These are phyloP conservation scores for Sebastes jordani DNA, from an alignment of 2,797 vertebrate species.

Conservation along the genomic window DNA sequence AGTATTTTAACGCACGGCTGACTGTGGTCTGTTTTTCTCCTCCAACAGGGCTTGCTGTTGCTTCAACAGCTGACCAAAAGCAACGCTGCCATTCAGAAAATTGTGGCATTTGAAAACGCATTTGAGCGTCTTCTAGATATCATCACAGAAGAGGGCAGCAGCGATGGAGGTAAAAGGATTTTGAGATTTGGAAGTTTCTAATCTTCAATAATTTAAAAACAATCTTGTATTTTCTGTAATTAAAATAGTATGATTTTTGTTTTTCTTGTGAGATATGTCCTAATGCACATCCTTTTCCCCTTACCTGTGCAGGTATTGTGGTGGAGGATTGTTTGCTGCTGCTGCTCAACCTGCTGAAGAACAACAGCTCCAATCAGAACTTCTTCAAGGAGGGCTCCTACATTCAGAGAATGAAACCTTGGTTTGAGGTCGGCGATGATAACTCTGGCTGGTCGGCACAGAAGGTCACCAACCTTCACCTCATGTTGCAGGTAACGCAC, in stretches of 20 bases:
- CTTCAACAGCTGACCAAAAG: slow-evolving; percentile 96
- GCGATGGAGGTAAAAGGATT: slow-evolving; percentile 90
- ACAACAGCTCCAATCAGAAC: slow-evolving; percentile 99
- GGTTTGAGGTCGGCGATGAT: slow-evolving; percentile 98
- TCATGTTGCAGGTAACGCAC: slow-evolving; percentile 93
- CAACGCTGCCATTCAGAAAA: slow-evolving; percentile 99
- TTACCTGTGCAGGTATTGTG: slow-evolving; percentile 89
- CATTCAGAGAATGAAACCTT: slow-evolving; percentile 98
- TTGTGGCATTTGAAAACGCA: slow-evolving; percentile 98
- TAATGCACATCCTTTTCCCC: background rate
- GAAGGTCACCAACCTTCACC: slow-evolving; percentile 97
- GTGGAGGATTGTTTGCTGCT: slow-evolving; percentile 98
- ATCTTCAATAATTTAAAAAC: background rate
- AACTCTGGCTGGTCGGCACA: slow-evolving; percentile 98
- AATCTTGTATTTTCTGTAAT: background rate
- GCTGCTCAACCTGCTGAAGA: slow-evolving; percentile 93
- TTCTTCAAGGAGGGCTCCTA: slow-evolving; percentile 99
- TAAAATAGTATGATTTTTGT: background rate
- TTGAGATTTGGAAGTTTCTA: background rate
- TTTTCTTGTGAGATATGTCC: background rate
- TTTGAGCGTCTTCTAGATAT: slow-evolving; percentile 98
- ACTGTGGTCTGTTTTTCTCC: background rate
- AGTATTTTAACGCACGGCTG: background rate
- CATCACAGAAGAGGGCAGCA: slow-evolving; percentile 96
- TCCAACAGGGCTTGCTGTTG: slow-evolving; percentile 89